These are phyloP conservation scores for Ailuropoda melanoleuca DNA, from an alignment of 2,113 vertebrate species.

Conservation along the genomic window DNA sequence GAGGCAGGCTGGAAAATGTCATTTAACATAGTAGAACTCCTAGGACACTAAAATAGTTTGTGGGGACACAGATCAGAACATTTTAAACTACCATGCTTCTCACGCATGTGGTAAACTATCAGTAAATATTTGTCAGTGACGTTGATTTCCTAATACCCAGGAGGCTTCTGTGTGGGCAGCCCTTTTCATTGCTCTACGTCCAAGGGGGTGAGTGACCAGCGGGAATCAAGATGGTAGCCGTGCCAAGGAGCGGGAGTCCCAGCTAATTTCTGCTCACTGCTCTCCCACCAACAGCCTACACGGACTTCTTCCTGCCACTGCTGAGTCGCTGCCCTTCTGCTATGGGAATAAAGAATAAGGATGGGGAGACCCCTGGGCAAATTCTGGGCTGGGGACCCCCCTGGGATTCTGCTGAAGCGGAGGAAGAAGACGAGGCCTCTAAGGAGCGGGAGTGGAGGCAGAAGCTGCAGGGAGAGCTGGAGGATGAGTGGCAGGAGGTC, in stretches of 20 bases:
- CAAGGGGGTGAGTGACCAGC: background rate
- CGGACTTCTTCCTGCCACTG: slow-evolving; percentile 89
- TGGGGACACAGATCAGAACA: background rate
- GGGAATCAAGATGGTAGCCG: background rate
- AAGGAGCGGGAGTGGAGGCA: slow-evolving; percentile 85
- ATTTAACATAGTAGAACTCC: background rate
- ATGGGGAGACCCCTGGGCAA: slow-evolving; percentile 89
- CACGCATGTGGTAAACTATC: background rate
- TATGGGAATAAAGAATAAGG: slow-evolving; percentile 84
- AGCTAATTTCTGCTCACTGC: background rate
- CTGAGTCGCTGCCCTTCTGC: slow-evolving; percentile 84
- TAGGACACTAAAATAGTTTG: background rate
- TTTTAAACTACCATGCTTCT: background rate
- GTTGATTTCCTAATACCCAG: background rate
- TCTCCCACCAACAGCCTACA: slow-evolving; percentile 80
- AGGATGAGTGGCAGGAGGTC: slow-evolving; percentile 89
- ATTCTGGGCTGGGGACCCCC: slow-evolving; percentile 80
- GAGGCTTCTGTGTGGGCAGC: background rate
- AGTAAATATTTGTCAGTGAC: background rate
- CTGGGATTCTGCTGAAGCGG: slow-evolving; percentile 65
- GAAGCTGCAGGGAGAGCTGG: slow-evolving; percentile 90
- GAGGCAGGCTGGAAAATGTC: background rate
- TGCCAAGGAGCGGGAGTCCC: background rate
- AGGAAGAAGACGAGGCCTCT: slow-evolving; percentile 46
- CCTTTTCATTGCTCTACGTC: background rate